Conservation (phyloP, 2,797 vertebrate species). For the Pseudocheirus occidentalis region DNA sequence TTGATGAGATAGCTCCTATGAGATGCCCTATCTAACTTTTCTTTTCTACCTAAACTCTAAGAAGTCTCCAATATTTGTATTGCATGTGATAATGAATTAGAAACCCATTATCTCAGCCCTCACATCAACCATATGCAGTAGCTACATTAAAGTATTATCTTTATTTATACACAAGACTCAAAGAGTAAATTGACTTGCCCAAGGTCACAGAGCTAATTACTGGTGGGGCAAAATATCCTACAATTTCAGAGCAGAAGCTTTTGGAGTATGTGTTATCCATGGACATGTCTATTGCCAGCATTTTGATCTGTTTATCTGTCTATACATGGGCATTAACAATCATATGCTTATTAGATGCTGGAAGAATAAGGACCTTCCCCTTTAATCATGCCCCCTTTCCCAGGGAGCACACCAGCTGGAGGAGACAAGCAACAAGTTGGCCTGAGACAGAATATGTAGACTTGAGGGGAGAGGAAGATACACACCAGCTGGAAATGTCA, state of each 20-base stretch:
- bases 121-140: not conserved
- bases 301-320: not conserved
- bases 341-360: not conserved
- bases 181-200: not conserved
- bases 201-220: not conserved
- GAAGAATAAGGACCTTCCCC: not conserved
- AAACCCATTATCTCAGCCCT: not conserved
- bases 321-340: not conserved
- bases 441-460: not conserved
- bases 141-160: not conserved
- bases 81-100: not conserved
- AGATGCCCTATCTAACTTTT: conserved; percentile 38
- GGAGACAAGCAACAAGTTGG: not conserved
- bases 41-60: conserved; percentile 12
- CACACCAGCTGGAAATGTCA: not conserved
- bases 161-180: not conserved
- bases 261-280: not conserved
- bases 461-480: not conserved
- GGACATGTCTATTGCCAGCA: not conserved
- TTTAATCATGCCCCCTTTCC: not conserved
- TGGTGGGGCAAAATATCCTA: not conserved
- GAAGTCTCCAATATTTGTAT: not conserved
- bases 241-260: not conserved
- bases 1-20: conserved; percentile 23
- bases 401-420: not conserved